A percentile compares a stretch with the other conserved stretches of the same genome.
These are phyloP conservation scores for Nephotettix cincticeps DNA, from an alignment of 1,140 invertebrate species.

Conservation along the genomic window DNA sequence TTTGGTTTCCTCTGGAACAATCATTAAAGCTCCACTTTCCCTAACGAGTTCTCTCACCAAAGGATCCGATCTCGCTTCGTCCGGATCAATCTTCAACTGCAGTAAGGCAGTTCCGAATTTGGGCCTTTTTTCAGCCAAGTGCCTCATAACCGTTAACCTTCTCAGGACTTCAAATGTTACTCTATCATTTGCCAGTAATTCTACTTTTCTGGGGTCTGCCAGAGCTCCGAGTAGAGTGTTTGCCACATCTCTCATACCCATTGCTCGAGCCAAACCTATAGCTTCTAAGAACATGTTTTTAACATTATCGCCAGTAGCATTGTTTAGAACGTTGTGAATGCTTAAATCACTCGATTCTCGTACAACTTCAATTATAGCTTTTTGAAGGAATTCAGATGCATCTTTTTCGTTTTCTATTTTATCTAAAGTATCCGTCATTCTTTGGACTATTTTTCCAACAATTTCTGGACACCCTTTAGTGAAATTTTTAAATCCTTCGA, in stretches of 20 bases:
- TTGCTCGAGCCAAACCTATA: constrained; percentile 64
- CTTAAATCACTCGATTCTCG: constrained; percentile 57
- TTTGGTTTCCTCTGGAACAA: constrained; percentile 58
- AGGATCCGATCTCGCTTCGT: constrained; percentile 64
- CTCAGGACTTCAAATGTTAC: constrained; percentile 66
- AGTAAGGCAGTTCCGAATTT: constrained; percentile 58
- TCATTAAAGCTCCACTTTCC: constrained; percentile 68
- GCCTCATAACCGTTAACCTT: constrained; percentile 67
- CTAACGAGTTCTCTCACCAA: constrained; percentile 64
- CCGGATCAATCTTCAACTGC: constrained; percentile 62
- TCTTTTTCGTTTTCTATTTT: constrained; percentile 59
- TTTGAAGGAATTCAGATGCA: constrained; percentile 59
- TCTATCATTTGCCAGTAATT: constrained; percentile 57
- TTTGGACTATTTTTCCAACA: constrained; percentile 53
- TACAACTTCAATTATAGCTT: constrained; percentile 60
- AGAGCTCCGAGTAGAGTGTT: constrained; percentile 57
- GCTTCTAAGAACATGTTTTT: constrained; percentile 64
- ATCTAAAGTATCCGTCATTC: constrained; percentile 57
- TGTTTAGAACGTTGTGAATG: constrained; percentile 55
- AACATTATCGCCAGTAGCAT: constrained; percentile 52
- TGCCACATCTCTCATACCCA: constrained; percentile 65
- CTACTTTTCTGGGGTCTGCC: constrained; percentile 58
- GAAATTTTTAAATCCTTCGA: constrained; percentile 59
- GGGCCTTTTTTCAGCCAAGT: constrained; percentile 66
- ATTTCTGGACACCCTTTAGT: constrained; percentile 56